Evolutionary conservation across 2,113 vertebrate genomes (phyloP), one percentile per base, ranked within the genome.

Genomic region (Calidris pygmaea): DNA sequence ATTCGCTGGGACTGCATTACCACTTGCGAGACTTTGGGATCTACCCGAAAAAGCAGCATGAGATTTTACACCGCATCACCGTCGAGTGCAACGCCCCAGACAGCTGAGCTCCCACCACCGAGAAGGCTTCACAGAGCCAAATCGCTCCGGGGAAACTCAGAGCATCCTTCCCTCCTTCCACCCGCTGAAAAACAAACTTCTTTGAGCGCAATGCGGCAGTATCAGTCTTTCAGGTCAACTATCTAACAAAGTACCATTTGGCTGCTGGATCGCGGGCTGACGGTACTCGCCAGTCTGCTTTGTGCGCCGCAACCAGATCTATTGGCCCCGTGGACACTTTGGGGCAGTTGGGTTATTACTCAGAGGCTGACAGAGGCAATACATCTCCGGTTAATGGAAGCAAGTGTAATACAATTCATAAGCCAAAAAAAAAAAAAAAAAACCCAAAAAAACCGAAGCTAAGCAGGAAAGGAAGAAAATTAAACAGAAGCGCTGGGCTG

Each of bases 381-480:
- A 71, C 34, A 91, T 89, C 92, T 93, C 72, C 72, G 13, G 2
- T 24, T 94, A 92, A 95, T 56, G 43, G 91, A 78, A 86, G 73
- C 17, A 32, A 93, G 53, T 1, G 26, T 10, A 87, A 91, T 7
- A 79, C 85, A 94, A 90, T 34, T 87, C 85, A 85, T 91, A 91
- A 94, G 95, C 90, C 92, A 85, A 87, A 91, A 12, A 48, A 48
- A 48, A 47, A 47, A 47, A 47, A 47, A 47, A 20, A 20, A 10
- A n/a, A n/a, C n/a, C n/a, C n/a, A n/a, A n/a, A n/a, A n/a, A n/a
- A n/a, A n/a, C 4, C 9, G 56, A 93, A 94, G 73, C 56, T 87
- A 91, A 89, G 79, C 72, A 95, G 75, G 85, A 93, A 75, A 85
- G 76, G 59, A 71, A 93, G 85, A 91, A 83, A 90, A 92, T 90